Percentiles rank a stretch among this genome's conserved stretches.
Evolutionary conservation across 1,140 invertebrate genomes (phyloP).

Genomic region (Lithobius niger): DNA sequence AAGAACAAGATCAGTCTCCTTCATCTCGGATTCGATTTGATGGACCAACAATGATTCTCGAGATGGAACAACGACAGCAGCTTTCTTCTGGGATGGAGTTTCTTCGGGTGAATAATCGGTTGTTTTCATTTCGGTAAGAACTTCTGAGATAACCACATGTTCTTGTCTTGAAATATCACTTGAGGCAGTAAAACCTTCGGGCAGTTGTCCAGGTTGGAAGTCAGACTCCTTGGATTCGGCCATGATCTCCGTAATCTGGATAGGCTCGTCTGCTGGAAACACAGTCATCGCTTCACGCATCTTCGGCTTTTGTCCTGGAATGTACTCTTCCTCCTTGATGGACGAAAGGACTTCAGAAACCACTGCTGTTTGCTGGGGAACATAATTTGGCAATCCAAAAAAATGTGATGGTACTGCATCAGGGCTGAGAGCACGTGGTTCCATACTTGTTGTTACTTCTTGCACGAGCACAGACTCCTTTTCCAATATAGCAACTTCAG

Average conservation of each 20-base stretch:
- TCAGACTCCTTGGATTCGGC: background rate
- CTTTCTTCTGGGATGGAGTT: slow-evolving; percentile 16
- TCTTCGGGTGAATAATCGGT: slow-evolving; percentile 17
- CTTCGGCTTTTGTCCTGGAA: background rate
- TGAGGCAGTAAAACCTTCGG: background rate
- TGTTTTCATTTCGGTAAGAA: slow-evolving; percentile 7
- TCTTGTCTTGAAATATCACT: background rate
- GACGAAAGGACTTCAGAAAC: slow-evolving; percentile 7
- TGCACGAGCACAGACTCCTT: slow-evolving; percentile 16
- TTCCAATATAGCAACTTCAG: background rate
- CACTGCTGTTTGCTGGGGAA: slow-evolving; percentile 8
- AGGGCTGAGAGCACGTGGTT: slow-evolving; percentile 13
- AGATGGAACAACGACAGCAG: slow-evolving; percentile 7
- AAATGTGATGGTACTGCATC: slow-evolving; percentile 11
- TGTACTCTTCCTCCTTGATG: background rate
- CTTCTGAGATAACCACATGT: background rate
- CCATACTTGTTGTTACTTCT: slow-evolving; percentile 14
- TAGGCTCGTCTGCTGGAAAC: background rate
- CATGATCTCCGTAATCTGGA: background rate
- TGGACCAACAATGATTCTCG: slow-evolving; percentile 12
- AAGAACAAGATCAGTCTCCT: slow-evolving; percentile 10
- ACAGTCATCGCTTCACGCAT: background rate
- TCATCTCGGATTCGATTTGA: slow-evolving; percentile 15
- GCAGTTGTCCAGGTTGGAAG: background rate
- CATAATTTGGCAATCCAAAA: background rate